Conservation (phyloP, 1,140 invertebrate species). For the Platorchestia sp. region DNA sequence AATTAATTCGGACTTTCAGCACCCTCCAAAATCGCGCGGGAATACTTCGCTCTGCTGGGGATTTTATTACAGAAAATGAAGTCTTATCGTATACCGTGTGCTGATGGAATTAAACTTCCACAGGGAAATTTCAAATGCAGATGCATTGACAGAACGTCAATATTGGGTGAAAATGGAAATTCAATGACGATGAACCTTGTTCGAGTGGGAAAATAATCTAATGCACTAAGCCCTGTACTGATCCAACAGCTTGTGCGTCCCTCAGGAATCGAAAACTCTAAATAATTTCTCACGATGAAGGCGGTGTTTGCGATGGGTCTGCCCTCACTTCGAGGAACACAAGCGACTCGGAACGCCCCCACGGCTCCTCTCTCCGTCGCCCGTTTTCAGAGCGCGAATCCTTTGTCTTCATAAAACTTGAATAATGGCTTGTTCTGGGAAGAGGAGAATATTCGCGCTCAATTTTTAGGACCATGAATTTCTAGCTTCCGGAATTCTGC, state of each 20-base stretch:
- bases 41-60: not conserved
- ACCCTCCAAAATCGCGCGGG: not conserved
- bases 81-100: not conserved
- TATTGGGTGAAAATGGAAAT: not conserved
- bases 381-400: not conserved
- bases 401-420: conserved; percentile 9
- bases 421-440: not conserved
- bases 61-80: not conserved
- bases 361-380: not conserved
- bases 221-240: not conserved
- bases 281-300: not conserved
- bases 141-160: not conserved
- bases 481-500: not conserved
- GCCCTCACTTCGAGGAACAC: not conserved
- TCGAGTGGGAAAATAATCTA: not conserved
- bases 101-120: not conserved
- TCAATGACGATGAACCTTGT: not conserved
- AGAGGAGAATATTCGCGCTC: conserved; percentile 6
- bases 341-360: not conserved
- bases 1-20: too few species aligned
- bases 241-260: not conserved
- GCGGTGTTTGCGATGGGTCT: too few species aligned
- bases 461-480: conserved; percentile 2
- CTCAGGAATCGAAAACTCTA: not conserved
- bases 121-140: not conserved